Base-by-base conservation (phyloP, 2,888 invertebrate genomes). In the Trypoxylon attenuatum region DNA sequence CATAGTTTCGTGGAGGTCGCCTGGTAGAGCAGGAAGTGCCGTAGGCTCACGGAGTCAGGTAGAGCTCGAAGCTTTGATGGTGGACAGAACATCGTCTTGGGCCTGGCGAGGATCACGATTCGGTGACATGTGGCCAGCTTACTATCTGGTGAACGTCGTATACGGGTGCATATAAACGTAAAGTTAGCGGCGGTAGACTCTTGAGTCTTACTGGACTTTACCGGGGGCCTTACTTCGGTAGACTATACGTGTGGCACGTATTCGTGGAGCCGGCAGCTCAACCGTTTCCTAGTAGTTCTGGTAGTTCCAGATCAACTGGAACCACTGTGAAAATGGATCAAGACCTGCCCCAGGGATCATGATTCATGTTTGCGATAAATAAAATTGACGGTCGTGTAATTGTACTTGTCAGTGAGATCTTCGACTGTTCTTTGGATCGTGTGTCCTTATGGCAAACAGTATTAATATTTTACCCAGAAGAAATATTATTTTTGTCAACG, bases 51-150 rank as follows among this genome's bases (percentile, higher is more conserved):
- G 62, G 76, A 65, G 59, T 58, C 58, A 53, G 58, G 66, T n/a
- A 62, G 57, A 69, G 67, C 69, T 72, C 52, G 64, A 62, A 60
- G 67, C 67, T 72, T 72, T 76, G 76, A 75, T 72, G 70, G 70
- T 67, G 70, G 58, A 76, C 69, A 62, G 65, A 69, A 76, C 75
- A 73, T 73, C 73, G 68, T 66, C 72, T 64, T 49, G 38, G 59
- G 57, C 43, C 63, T 66, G 61, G 56, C 63, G 71, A 71, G 76
- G 76, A 82, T 82, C 82, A 82, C 82, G 82, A 82, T 82, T 82
- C 76, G 82, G 77, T 82, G 83, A 83, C 83, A 77, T 81, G 80
- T 81, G 78, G 78, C 73, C 62, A 60, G 63, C 59, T 71, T 60
- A 61, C 55, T 68, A 70, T 70, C 73, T 54, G 70, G 68, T 52